Conservation (phyloP, 2,888 invertebrate species). For the Papilio demoleus region DNA sequence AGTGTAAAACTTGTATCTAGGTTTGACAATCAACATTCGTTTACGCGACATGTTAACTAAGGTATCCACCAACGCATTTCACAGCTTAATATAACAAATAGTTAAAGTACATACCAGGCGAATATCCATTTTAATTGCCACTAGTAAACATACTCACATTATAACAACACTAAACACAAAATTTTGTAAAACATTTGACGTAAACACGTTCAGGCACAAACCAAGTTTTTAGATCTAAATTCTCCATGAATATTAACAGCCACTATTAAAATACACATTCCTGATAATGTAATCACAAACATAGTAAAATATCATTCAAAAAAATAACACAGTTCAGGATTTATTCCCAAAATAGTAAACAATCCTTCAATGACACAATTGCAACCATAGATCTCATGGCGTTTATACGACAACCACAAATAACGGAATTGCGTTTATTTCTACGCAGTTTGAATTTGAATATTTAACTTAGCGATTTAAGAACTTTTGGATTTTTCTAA, state of each 20-base stretch:
- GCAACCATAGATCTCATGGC: conserved; percentile 78
- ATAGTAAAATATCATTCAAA: conserved; percentile 43
- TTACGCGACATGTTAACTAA: conserved; percentile 59
- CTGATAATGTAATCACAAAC: conserved; percentile 42
- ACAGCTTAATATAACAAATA: conserved; percentile 48
- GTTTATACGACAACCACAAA: conserved; percentile 76
- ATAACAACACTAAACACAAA: conserved; percentile 58
- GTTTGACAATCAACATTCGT: conserved; percentile 68
- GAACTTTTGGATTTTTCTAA: neutral
- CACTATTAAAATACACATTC: conserved; percentile 36
- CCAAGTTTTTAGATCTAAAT: conserved; percentile 44
- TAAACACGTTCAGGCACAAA: conserved; percentile 70
- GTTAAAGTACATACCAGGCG: conserved; percentile 54
- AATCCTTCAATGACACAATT: conserved; percentile 78
- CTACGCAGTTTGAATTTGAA: conserved; percentile 47
- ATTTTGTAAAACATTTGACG: conserved; percentile 67
- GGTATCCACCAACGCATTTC: conserved; percentile 56
- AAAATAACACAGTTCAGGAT: conserved; percentile 50
- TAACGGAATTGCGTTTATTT: conserved; percentile 64
- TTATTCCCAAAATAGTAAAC: conserved; percentile 77
- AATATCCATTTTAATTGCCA: conserved; percentile 53
- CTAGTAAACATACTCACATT: conserved; percentile 55
- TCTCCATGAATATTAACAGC: conserved; percentile 42
- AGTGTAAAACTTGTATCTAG: conserved; percentile 53
- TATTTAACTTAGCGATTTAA: neutral